Evolutionary conservation across 2,888 invertebrate species (phyloP).

Genomic region (Melinaea marsaeus): DNA sequence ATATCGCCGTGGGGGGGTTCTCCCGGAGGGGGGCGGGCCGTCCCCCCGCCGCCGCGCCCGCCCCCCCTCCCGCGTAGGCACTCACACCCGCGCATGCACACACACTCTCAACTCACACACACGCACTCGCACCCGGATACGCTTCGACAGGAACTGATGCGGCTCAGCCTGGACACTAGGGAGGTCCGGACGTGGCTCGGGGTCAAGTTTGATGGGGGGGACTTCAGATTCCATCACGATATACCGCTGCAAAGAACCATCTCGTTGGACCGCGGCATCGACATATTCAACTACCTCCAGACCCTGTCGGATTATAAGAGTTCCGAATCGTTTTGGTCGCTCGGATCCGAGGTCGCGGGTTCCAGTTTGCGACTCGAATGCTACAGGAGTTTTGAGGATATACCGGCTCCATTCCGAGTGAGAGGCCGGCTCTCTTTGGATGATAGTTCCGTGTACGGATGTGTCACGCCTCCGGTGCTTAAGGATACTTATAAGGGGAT

Average conservation of each 20-base stretch:
- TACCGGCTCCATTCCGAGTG: conserved; percentile 55
- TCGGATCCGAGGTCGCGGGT: conserved; percentile 44
- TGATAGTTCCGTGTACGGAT: conserved; percentile 38
- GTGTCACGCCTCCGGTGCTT: conserved; percentile 50
- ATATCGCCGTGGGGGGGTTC: conserved; percentile 84
- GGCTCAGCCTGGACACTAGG: conserved; percentile 51
- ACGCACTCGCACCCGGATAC: conserved; percentile 46
- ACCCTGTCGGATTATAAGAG: conserved; percentile 44
- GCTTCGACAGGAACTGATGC: conserved; percentile 60
- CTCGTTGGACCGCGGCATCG: conserved; percentile 62
- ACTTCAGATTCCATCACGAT: conserved; percentile 53
- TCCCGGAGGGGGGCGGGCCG: conserved; percentile 88
- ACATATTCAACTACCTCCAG: conserved; percentile 58
- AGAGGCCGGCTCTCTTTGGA: conserved; percentile 67
- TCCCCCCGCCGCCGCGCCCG: conserved; percentile 69
- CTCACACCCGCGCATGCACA: conserved; percentile 42
- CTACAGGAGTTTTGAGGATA: conserved; percentile 65
- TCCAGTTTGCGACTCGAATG: conserved; percentile 40
- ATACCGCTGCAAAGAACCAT: conserved; percentile 60
- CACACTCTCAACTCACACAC: conserved; percentile 29
- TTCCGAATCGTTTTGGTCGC: conserved; percentile 55
- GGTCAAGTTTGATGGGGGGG: conserved; percentile 47
- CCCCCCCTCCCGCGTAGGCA: conserved; percentile 68
- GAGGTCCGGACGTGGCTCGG: conserved; percentile 66
- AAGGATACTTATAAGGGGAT: conserved; percentile 60